phyloP scores from a whole-genome alignment of 2,888 invertebrate genomes.

The Brachyptera risi region DNA sequence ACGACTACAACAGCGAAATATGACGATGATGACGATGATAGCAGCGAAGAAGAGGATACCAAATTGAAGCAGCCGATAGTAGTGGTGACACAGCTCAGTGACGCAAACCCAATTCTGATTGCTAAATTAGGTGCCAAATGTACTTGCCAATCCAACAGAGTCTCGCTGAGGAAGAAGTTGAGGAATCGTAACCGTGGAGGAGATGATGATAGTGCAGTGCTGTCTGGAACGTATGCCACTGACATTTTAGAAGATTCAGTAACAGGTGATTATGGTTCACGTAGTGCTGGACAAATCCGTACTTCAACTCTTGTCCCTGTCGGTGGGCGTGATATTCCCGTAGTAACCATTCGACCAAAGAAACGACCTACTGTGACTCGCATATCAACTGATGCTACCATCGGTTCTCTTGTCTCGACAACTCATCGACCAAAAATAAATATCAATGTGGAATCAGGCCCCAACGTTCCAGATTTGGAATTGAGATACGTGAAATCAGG shows the following conservation, averaged over 20 bases:
- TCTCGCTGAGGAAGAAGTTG: slow-evolving; percentile 49
- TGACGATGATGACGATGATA: slow-evolving; percentile 3
- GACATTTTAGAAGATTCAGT: neutral
- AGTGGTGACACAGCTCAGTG: slow-evolving; percentile 54
- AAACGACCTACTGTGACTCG: slow-evolving; percentile 6
- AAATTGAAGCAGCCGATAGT: slow-evolving; percentile 37
- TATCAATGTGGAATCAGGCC: neutral
- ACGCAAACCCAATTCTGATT: slow-evolving; percentile 65
- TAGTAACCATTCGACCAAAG: neutral
- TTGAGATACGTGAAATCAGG: slow-evolving; percentile 11
- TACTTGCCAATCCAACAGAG: slow-evolving; percentile 54
- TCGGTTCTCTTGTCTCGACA: neutral
- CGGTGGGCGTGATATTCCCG: neutral
- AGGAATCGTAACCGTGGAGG: slow-evolving; percentile 32
- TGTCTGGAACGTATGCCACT: neutral
- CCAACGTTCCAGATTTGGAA: neutral
- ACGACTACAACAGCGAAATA: slow-evolving; percentile 11
- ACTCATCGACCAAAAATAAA: neutral
- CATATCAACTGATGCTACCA: neutral
- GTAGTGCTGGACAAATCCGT: neutral
- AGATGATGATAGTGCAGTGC: neutral
- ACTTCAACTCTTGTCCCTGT: neutral
- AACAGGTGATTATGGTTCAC: neutral
- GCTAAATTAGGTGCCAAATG: slow-evolving; percentile 70
- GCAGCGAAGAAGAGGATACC: slow-evolving; percentile 21